phyloP scores from a whole-genome alignment of 2,113 vertebrate species.

The Camelus dromedarius region DNA sequence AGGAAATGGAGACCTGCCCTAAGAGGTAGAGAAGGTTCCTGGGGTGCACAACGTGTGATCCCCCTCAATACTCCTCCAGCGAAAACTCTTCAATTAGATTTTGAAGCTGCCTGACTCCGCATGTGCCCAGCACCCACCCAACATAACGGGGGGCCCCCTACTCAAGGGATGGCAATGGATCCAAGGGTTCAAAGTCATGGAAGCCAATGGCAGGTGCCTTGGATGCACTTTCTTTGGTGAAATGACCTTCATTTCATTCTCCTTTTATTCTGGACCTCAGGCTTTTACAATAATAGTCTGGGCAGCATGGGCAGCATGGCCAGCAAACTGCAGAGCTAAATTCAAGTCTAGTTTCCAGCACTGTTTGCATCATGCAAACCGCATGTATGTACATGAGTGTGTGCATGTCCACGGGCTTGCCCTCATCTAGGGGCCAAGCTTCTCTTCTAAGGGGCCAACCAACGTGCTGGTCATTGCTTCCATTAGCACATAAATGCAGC shows the following conservation, averaged over 20 bases:
- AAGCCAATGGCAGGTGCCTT: neutral
- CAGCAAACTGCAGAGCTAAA: neutral
- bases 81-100: neutral
- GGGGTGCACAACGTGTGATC: rapidly evolving
- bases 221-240: neutral
- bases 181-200: neutral
- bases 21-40: neutral
- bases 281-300: neutral
- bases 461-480: neutral
- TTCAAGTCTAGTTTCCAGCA: neutral
- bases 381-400: rapidly evolving
- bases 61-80: neutral
- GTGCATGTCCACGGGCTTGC: no score
- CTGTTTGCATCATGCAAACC: neutral
- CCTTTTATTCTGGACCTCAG: neutral
- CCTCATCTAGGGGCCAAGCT: rapidly evolving
- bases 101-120: neutral
- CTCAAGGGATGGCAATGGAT: neutral
- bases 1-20: no score
- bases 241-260: neutral
- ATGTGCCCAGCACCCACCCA: no score
- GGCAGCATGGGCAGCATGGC: rapidly evolving
- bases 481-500: neutral
- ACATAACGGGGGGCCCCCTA: neutral
- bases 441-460: neutral